Percentiles rank a stretch among this genome's conserved stretches.
These are phyloP conservation scores for Cheilosia variabilis DNA, from an alignment of 2,888 invertebrate species.

Conservation along the genomic window DNA sequence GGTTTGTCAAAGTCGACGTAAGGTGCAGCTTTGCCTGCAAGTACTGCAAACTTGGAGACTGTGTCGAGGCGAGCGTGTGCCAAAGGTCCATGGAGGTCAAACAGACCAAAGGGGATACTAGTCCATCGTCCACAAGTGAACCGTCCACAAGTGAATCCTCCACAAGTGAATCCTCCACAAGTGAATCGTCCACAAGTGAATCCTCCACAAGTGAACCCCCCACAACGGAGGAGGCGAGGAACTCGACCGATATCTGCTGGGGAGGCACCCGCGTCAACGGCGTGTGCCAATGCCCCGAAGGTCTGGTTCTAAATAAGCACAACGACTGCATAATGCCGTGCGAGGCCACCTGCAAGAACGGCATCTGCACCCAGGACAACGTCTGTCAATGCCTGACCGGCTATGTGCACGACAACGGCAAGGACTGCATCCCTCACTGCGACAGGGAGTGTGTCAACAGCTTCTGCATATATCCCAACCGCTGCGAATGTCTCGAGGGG, in stretches of 20 bases:
- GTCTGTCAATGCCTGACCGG: constrained; percentile 81
- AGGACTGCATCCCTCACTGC: constrained; percentile 80
- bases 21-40: neutral
- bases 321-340: constrained; percentile 62
- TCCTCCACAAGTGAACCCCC: neutral
- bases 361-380: constrained; percentile 82
- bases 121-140: neutral
- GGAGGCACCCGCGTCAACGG: constrained; percentile 36
- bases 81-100: neutral
- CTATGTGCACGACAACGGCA: constrained; percentile 78
- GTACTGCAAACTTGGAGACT: constrained; percentile 20
- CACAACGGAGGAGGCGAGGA: neutral
- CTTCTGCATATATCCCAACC: constrained; percentile 82
- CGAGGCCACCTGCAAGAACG: constrained; percentile 80
- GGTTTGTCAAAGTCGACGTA: neutral
- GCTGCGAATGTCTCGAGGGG: constrained; percentile 84
- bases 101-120: neutral
- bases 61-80: constrained; percentile 7
- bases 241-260: constrained; percentile 44
- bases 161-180: neutral
- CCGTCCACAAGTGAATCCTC: neutral
- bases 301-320: constrained; percentile 21
- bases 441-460: constrained; percentile 80
- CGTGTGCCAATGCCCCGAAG: constrained; percentile 44
- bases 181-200: neutral